Evolutionary conservation across 2,888 invertebrate genomes (phyloP).

Genomic region (Mesorhabditis spiculigera): DNA sequence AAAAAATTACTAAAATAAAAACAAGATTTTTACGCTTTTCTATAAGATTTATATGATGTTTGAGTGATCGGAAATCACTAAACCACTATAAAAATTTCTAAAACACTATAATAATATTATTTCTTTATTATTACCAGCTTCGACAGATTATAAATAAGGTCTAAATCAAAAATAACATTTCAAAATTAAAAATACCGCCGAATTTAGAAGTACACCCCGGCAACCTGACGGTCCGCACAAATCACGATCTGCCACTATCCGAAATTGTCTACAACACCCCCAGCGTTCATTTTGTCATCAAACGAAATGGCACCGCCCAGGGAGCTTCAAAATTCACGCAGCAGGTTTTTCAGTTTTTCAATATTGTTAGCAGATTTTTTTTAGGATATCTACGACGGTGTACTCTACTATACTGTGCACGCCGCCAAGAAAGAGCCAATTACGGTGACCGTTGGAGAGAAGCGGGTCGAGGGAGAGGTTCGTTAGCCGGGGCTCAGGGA

Average conservation of each 20-base stretch:
- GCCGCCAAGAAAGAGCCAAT: slow-evolving; percentile 21
- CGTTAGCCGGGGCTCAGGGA: not conserved
- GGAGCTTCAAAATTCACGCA: slow-evolving; percentile 29
- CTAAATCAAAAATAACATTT: no score
- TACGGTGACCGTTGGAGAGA: slow-evolving; percentile 28
- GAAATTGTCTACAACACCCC: slow-evolving; percentile 34
- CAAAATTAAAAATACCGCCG: no score
- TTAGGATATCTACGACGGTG: slow-evolving; percentile 20
- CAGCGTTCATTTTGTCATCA: slow-evolving; percentile 17
- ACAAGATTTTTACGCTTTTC: no score
- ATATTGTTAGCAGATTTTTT: not conserved
- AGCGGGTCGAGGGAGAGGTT: slow-evolving; percentile 16
- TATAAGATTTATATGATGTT: no score
- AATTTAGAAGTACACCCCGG: slow-evolving; percentile 15
- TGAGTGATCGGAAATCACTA: no score
- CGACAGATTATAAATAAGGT: no score
- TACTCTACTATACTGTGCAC: slow-evolving; percentile 20
- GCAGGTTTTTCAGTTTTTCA: slow-evolving; percentile 13
- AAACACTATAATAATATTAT: no score
- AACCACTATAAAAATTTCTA: no score
- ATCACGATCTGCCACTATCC: slow-evolving; percentile 33
- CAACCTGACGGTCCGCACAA: slow-evolving; percentile 39
- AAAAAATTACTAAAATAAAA: no score
- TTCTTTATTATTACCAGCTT: no score
- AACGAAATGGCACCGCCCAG: slow-evolving; percentile 16